Conservation (phyloP, 2,888 invertebrate species). For the Aromia moschata region DNA sequence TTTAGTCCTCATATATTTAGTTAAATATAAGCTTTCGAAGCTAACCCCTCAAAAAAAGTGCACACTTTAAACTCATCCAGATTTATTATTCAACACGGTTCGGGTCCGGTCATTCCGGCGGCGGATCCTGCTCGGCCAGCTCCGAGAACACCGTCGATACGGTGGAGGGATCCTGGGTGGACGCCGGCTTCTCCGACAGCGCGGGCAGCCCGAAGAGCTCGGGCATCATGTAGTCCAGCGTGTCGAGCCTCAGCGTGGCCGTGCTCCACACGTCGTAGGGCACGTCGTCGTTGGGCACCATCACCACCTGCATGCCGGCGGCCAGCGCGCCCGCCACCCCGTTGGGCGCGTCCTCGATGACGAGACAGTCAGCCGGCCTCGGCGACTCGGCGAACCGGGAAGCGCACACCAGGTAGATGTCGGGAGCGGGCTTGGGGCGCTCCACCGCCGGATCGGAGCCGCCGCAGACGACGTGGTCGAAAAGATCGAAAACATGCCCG, state of each 20-base stretch:
- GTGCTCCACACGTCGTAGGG: slow-evolving; percentile 63
- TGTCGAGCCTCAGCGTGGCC: slow-evolving; percentile 77
- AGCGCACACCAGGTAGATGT: slow-evolving; percentile 76
- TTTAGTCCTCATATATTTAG: too few relatives aligned
- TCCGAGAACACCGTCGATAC: too few relatives aligned
- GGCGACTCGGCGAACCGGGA: slow-evolving; percentile 75
- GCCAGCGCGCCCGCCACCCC: slow-evolving; percentile 81
- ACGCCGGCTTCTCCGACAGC: neutral
- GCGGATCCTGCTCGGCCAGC: too few relatives aligned
- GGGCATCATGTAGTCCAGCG: slow-evolving; percentile 82
- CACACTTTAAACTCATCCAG: too few relatives aligned
- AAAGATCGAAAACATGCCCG: slow-evolving; percentile 73
- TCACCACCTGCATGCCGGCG: slow-evolving; percentile 87
- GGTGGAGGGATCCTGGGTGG: too few relatives aligned
- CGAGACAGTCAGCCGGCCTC: slow-evolving; percentile 73
- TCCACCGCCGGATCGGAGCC: slow-evolving; percentile 86
- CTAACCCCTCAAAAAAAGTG: too few relatives aligned
- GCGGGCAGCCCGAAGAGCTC: slow-evolving; percentile 85
- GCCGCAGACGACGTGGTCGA: slow-evolving; percentile 82
- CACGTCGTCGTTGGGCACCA: slow-evolving; percentile 75
- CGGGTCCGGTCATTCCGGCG: too few relatives aligned
- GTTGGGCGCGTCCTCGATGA: slow-evolving; percentile 92
- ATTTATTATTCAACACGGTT: too few relatives aligned
- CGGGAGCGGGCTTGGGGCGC: slow-evolving; percentile 88
- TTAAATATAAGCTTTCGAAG: too few relatives aligned